These are phyloP conservation scores for Coranthus polyacanthus DNA, from an alignment of 2,797 vertebrate species.

Conservation along the genomic window DNA sequence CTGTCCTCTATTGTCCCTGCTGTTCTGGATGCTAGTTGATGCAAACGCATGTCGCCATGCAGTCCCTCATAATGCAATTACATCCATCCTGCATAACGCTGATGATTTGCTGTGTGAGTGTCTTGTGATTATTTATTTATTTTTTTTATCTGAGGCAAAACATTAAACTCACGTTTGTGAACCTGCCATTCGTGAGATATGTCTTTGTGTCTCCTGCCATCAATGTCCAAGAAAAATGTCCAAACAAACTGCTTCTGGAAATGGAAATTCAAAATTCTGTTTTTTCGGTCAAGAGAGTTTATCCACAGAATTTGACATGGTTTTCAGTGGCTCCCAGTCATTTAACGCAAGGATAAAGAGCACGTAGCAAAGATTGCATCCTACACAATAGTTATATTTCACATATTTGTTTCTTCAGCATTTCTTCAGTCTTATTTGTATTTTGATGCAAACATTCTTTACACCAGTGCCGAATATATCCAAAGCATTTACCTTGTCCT, in stretches of 20 bases:
- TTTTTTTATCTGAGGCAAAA: slow-evolving; percentile 1
- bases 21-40: slow-evolving; percentile 59
- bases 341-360: neutral
- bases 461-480: neutral
- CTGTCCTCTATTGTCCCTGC: slow-evolving; percentile 68
- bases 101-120: slow-evolving; percentile 5
- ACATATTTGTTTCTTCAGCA: no score
- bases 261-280: neutral
- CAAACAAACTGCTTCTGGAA: neutral
- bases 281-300: neutral
- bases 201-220: slow-evolving; percentile 3
- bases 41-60: slow-evolving; percentile 35
- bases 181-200: slow-evolving; percentile 5
- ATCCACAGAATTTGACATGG: neutral
- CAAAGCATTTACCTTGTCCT: neutral
- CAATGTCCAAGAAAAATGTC: neutral
- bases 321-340: neutral
- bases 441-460: neutral
- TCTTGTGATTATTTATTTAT: slow-evolving; percentile 18
- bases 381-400: neutral
- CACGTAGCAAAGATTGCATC: neutral
- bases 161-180: slow-evolving; percentile 17
- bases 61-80: slow-evolving; percentile 38
- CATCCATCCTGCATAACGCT: slow-evolving; percentile 25
- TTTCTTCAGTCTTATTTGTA: neutral